Evolutionary conservation across 2,888 invertebrate genomes (phyloP), one percentile per base, ranked within the genome.

Genomic region (Nymphalis c-album): DNA sequence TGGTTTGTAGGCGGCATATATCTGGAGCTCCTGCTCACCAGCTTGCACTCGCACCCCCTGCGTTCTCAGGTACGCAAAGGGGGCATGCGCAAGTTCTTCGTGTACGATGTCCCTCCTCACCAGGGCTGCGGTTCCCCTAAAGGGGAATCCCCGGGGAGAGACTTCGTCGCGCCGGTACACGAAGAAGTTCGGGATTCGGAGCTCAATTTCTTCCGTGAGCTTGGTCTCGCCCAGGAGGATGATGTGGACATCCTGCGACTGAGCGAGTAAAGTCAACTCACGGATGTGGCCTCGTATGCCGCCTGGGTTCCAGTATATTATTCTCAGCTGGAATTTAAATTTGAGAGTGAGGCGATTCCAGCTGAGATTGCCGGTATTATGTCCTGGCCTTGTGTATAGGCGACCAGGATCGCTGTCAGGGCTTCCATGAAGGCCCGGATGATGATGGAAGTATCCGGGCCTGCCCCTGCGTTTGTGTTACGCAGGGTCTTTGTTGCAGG

Each of bases 21-120:
- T 0, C 0, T 3, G 5, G 26, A 51, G 20, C 22, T 51, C 22
- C 22, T 17, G 16, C 0, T 51, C 26, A 13, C 22, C 51, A 10
- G 22, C 22, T 1, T 18, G 10, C 13, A 51, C 22, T 0, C 22
- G 51, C 4, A 51, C n/a, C n/a, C 48, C 26, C 3, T 26, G 26
- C 10, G 51, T 51, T 4, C 51, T 3, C 1, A 51, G 13, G 4
- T 6, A 16, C 4, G 6, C 51, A 13, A 16, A 51, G 4, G 22
- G 57, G 7, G 57, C 18, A 17, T n/a, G 57, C 8, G 18, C 26
- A 13, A 35, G 13, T 18, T 57, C 57, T n/a, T 57, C 57, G 40
- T 35, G 57, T 13, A 57, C 40, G 10, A 57, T 57, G 57, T 57
- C 57, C 40, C 35, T 31, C 35, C 57, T 5, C 17, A 40, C 57